Conservation (phyloP, 2,797 vertebrate species). For the Sebastiscus tertius region DNA sequence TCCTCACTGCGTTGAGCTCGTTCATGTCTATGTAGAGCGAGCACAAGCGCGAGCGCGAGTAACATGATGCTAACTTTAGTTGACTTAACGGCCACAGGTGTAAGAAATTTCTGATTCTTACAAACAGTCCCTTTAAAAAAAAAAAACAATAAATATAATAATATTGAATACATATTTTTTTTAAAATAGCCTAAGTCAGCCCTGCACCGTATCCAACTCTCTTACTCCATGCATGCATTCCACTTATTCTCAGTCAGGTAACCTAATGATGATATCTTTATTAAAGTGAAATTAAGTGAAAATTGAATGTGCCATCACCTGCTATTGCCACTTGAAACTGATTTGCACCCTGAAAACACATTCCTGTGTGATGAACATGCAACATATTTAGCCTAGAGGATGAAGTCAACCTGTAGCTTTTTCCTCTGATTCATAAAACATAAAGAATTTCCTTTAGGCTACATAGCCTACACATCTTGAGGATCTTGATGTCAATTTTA, state of each 20-base stretch:
- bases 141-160: no score
- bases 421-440: not conserved
- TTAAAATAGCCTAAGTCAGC: no score
- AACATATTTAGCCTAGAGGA: constrained; percentile 6
- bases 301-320: not conserved
- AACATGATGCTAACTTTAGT: no score
- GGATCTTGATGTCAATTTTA: constrained; percentile 8
- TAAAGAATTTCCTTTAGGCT: not conserved
- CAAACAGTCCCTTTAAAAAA: no score
- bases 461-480: not conserved
- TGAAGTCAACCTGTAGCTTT: constrained; percentile 1
- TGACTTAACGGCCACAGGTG: no score
- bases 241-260: not conserved
- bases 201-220: not conserved
- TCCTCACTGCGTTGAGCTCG: no score
- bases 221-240: not conserved
- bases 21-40: no score
- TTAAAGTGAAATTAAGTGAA: not conserved
- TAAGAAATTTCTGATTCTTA: no score
- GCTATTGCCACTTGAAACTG: not conserved
- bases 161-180: no score
- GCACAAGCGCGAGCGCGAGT: no score
- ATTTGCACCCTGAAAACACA: constrained; percentile 24
- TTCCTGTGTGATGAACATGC: constrained; percentile 11
- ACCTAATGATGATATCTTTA: not conserved